Base-by-base conservation (phyloP, 2,113 vertebrate genomes). In the Lagenorhynchus albirostris region DNA sequence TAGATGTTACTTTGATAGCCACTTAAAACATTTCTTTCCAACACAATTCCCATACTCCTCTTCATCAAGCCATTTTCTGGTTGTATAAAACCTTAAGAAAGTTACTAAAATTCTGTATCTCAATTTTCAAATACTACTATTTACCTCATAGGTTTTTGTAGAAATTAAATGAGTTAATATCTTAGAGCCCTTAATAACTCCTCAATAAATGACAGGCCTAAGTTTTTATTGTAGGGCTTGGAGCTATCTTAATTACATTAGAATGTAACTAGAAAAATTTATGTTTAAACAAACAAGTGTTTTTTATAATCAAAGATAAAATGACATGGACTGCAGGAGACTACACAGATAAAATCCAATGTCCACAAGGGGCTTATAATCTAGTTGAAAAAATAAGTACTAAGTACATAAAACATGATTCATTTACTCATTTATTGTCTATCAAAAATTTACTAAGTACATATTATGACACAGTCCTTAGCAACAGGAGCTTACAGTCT, bases 251-350 rank as follows among this genome's bases (percentile, higher is more conserved):
- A 88, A 55, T 62, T 88, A 94, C 12, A 50, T 50, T 36, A 91
- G 60, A 89, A 76, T 36, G 6, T 63, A 89, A 92, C 38, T 65
- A 74, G 41, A 8, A 58, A 92, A 82, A 71, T 74, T 62, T 65
- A 82, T 29, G 0, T 67, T 81, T 92, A 91, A 96, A 84, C 25
- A 50, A 89, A 67, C 33, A 73, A 23, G 18, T 53, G 55, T 5
- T 60, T 93, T 87, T 89, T 79, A 85, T 25, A 60, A 77, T 80
- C 13, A 91, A 95, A 95, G 18, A 85, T 88, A 94, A 67, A 92
- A 84, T 92, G 47, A 80, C 38, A 41, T 3, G 10, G n/a, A 50
- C 38, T 73, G 18, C 18, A 11, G 76, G 62, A 82, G 44, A 93
- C 10, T 31, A 73, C 14, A 41, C 5, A 62, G 20, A 89, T 90